A percentile compares a stretch with the other conserved stretches of the same genome.
Conservation (phyloP, 2,113 vertebrate genomes). For the Sphyrna mokarran region DNA sequence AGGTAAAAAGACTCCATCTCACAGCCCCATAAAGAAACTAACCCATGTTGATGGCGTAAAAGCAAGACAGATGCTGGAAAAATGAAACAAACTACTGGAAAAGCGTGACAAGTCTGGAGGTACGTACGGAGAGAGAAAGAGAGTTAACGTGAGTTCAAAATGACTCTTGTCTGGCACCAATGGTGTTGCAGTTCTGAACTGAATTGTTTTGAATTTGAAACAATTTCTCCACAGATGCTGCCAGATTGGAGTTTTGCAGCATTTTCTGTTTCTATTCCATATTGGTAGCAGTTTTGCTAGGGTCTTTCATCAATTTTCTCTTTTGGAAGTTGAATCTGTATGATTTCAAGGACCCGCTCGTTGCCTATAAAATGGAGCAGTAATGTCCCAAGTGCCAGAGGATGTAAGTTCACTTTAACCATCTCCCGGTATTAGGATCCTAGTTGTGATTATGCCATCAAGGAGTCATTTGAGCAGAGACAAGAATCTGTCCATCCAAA, state of each 20-base stretch:
- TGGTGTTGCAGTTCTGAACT: too few species aligned
- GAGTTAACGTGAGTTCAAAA: too few species aligned
- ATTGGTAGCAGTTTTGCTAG: background rate
- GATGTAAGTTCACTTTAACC: background rate
- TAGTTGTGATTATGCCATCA: background rate
- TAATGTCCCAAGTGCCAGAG: background rate
- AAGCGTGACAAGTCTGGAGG: too few species aligned
- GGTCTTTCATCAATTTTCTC: background rate
- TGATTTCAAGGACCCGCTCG: background rate
- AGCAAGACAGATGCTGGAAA: too few species aligned
- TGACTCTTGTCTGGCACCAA: too few species aligned
- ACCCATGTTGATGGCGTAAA: background rate
- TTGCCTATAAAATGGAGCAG: background rate
- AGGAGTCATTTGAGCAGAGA: background rate
- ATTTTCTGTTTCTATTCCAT: too few species aligned
- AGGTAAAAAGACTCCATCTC: background rate
- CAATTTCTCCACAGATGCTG: too few species aligned
- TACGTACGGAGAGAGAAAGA: too few species aligned
- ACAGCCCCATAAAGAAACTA: background rate
- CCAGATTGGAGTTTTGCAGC: too few species aligned
- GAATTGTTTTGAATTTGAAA: too few species aligned
- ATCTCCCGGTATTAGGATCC: background rate
- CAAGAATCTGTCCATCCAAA: background rate
- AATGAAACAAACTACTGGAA: too few species aligned
- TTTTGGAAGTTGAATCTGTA: background rate